These are phyloP conservation scores for Nephrotoma appendiculata DNA, from an alignment of 2,888 invertebrate genomes.

Conservation along the genomic window DNA sequence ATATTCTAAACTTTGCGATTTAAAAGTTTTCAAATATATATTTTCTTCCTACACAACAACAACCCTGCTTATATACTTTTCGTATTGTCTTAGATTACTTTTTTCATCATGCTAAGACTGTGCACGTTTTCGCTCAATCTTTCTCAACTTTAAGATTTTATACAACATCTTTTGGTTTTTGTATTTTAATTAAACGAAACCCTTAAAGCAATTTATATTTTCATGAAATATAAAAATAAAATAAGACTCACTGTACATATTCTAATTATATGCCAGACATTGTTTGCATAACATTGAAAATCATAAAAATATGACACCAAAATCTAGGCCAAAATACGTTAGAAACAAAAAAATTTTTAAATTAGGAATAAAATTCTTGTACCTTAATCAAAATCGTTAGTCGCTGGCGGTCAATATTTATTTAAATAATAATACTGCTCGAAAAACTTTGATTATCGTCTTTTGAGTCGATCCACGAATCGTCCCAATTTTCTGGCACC, in stretches of 20 bases:
- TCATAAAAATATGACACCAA: too few relatives aligned
- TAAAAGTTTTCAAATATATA: background rate
- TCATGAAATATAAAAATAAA: background rate
- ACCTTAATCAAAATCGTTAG: too few relatives aligned
- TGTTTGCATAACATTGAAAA: too few relatives aligned
- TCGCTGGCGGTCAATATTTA: too few relatives aligned
- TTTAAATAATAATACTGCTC: too few relatives aligned
- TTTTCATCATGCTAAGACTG: background rate
- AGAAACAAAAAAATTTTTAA: too few relatives aligned
- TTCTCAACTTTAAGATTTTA: background rate
- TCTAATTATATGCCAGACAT: background rate
- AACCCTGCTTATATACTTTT: background rate
- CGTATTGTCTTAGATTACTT: background rate
- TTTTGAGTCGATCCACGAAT: too few relatives aligned
- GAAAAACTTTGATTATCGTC: too few relatives aligned
- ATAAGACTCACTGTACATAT: background rate
- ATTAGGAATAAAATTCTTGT: too few relatives aligned
- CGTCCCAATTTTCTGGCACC: too few relatives aligned
- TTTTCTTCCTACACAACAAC: too few relatives aligned
- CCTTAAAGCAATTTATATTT: background rate
- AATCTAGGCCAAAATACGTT: too few relatives aligned
- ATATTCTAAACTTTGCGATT: background rate
- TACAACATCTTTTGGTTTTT: background rate
- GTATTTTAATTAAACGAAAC: background rate
- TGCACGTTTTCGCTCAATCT: background rate